phyloP scores from a whole-genome alignment of 2,113 vertebrate genomes.

The Tragulus kanchil region DNA sequence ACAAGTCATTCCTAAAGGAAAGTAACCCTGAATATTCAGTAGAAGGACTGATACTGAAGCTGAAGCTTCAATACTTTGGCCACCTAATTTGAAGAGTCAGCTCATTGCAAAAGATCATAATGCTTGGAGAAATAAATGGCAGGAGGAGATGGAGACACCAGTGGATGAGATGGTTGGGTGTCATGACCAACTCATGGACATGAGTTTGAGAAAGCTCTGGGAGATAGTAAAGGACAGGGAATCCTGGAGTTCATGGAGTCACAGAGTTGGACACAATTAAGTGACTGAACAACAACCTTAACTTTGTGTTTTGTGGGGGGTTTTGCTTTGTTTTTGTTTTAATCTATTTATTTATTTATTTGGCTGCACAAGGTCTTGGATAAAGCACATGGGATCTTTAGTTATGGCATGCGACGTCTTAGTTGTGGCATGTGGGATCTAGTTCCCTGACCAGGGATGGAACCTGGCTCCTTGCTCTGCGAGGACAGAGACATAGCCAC shows the following conservation, averaged over 20 bases:
- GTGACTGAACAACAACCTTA: neutral
- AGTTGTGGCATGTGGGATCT: neutral
- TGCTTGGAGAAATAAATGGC: neutral
- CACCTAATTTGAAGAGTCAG: neutral
- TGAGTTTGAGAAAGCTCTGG: neutral
- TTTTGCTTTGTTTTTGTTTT: neutral
- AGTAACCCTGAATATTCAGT: neutral
- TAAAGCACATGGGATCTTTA: neutral
- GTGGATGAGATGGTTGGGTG: neutral
- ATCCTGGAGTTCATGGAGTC: neutral
- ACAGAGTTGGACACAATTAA: neutral
- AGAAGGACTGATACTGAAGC: neutral
- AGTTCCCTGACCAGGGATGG: neutral
- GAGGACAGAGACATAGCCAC: neutral
- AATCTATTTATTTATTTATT: neutral
- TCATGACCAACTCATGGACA: neutral
- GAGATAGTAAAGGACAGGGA: neutral
- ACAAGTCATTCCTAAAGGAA: neutral
- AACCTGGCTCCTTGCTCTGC: neutral
- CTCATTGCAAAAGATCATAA: neutral
- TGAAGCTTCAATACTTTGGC: neutral
- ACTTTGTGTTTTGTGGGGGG: neutral
- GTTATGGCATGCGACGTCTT: neutral
- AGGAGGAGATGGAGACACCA: neutral
- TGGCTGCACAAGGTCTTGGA: neutral